Percentiles rank a stretch among this genome's conserved stretches.
Conservation (phyloP, 30 jellyfish, hydroid and myxozoan genomes). For the Pelagia noctiluca region DNA sequence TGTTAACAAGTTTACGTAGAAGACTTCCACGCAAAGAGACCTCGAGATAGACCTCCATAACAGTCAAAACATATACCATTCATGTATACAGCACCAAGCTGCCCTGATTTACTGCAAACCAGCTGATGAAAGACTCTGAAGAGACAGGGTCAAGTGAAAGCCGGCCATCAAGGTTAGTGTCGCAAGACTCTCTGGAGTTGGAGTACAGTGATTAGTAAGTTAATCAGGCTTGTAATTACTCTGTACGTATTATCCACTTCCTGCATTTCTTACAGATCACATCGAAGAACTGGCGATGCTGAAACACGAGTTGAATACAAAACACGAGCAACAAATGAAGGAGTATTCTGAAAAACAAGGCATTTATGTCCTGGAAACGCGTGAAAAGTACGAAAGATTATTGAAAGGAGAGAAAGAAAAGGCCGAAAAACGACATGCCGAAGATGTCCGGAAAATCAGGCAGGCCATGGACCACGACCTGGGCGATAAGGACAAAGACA, state of each 20-base stretch:
- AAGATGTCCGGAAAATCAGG: slow-evolving; percentile 46
- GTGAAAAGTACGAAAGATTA: slow-evolving; percentile 57
- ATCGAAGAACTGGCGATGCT: slow-evolving; percentile 61
- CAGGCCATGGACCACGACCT: slow-evolving; percentile 49
- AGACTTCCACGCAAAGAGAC: too few species aligned
- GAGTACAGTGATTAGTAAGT: too few species aligned
- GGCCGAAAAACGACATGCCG: slow-evolving; percentile 63
- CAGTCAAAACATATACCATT: too few species aligned
- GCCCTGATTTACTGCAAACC: too few species aligned
- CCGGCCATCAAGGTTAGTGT: too few species aligned
- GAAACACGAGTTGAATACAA: slow-evolving; percentile 52
- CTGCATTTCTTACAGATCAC: slow-evolving; percentile 17
- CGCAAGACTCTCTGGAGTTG: too few species aligned
- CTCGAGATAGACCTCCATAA: too few species aligned
- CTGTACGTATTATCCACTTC: background rate
- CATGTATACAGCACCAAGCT: too few species aligned
- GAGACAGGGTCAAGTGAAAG: too few species aligned
- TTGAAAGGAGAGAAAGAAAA: slow-evolving; percentile 45
- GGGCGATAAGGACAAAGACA: slow-evolving; percentile 40
- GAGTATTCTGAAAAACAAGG: slow-evolving; percentile 38
- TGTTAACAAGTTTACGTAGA: too few species aligned
- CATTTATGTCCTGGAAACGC: slow-evolving; percentile 50
- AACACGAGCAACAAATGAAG: slow-evolving; percentile 44
- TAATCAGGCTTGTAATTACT: too few species aligned
- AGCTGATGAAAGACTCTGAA: too few species aligned